Evolutionary conservation across 2,888 invertebrate species (phyloP).

Genomic region (Tiliacea citrago): DNA sequence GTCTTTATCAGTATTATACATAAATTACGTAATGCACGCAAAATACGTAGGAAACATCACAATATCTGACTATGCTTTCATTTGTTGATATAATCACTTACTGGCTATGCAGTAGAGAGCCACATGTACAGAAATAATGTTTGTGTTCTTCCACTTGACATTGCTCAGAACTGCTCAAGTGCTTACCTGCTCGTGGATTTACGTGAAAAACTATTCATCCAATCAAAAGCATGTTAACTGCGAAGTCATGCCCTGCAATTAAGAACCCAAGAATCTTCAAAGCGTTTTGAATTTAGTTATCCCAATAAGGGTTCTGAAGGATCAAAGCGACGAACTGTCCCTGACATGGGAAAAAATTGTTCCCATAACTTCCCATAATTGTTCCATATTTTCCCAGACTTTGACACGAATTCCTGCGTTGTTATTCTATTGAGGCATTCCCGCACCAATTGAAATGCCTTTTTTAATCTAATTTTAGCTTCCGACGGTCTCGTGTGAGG

Average conservation of each 20-base stretch:
- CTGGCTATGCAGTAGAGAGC: not conserved
- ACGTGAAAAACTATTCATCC: conserved; percentile 4
- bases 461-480: conserved; percentile 56
- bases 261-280: conserved; percentile 6
- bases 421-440: conserved; percentile 36
- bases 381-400: conserved; percentile 24
- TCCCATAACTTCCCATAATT: conserved; percentile 26
- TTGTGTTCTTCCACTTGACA: conserved; percentile 8
- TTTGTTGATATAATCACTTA: conserved; percentile 39
- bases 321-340: conserved; percentile 5
- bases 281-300: conserved; percentile 11
- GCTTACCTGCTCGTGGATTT: not conserved
- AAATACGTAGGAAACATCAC: conserved; percentile 29
- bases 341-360: conserved; percentile 23
- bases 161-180: conserved; percentile 16
- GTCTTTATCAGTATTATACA: conserved; percentile 18
- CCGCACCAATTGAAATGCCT: conserved; percentile 25
- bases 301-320: conserved; percentile 13
- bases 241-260: not conserved
- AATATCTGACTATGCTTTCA: conserved; percentile 29
- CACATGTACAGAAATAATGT: conserved; percentile 25
- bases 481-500: conserved; percentile 24
- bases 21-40: conserved; percentile 24
- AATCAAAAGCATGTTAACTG: not conserved
- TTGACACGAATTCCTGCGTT: conserved; percentile 26